Percentiles rank a stretch among this genome's conserved stretches.
These are phyloP conservation scores for Crocallis elinguaria DNA, from an alignment of 2,888 invertebrate genomes.

Conservation along the genomic window DNA sequence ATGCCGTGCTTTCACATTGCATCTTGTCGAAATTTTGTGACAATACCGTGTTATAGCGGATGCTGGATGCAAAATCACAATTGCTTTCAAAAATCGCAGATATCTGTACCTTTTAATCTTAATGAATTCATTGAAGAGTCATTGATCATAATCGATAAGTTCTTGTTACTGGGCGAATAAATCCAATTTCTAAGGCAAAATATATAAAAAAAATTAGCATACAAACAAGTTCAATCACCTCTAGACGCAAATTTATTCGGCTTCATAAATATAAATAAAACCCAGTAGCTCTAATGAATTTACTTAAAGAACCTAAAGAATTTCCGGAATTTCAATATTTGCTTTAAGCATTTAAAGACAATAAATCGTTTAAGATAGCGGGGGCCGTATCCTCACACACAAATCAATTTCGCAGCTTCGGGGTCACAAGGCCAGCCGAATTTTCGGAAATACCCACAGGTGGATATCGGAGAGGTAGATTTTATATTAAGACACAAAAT, in stretches of 20 bases:
- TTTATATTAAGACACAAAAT: background rate
- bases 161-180: background rate
- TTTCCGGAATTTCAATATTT: slow-evolving; percentile 20
- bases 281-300: slow-evolving; percentile 20
- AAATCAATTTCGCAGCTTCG: slow-evolving; percentile 45
- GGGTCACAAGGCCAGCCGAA: slow-evolving; percentile 48
- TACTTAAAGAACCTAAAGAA: slow-evolving; percentile 9
- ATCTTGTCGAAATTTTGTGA: no score
- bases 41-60: no score
- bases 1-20: no score
- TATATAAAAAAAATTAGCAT: slow-evolving; percentile 6
- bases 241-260: slow-evolving; percentile 7
- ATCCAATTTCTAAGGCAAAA: background rate
- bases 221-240: slow-evolving; percentile 14
- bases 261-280: slow-evolving; percentile 20
- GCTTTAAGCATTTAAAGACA: slow-evolving; percentile 25
- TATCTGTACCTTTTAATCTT: no score
- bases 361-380: slow-evolving; percentile 38
- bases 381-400: slow-evolving; percentile 22
- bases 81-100: no score
- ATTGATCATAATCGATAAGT: no score
- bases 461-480: background rate
- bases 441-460: slow-evolving; percentile 1
- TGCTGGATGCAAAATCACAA: no score
- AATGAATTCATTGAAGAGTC: no score